These are phyloP conservation scores for Liodrosophila aerea DNA, from an alignment of 2,888 invertebrate species.

Conservation along the genomic window DNA sequence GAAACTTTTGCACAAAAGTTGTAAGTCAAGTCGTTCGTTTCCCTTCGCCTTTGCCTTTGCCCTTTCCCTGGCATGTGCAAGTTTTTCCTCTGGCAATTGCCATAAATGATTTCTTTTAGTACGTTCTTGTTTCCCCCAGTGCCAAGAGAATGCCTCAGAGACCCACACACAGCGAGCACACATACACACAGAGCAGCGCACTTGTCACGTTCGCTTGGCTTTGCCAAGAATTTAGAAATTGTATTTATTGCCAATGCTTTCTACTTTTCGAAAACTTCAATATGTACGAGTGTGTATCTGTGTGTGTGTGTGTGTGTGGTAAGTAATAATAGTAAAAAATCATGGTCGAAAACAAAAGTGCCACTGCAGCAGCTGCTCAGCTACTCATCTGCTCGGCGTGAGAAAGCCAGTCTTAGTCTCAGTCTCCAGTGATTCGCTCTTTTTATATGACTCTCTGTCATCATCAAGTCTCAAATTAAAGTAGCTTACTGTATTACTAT, in stretches of 20 bases:
- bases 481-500: conserved; percentile 3
- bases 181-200: conserved; percentile 17
- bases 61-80: conserved; percentile 30
- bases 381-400: conserved; percentile 15
- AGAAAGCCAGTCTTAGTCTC: conserved; percentile 22
- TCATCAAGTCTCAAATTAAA: neutral
- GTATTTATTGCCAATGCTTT: conserved; percentile 71
- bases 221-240: conserved; percentile 72
- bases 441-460: neutral
- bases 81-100: conserved; percentile 36
- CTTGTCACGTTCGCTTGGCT: conserved; percentile 64
- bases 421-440: conserved; percentile 9
- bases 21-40: conserved; percentile 5
- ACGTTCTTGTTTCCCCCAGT: conserved; percentile 4
- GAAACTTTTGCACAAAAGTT: conserved; percentile 11
- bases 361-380: neutral
- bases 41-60: conserved; percentile 8
- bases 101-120: conserved; percentile 54
- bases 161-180: neutral
- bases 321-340: conserved; percentile 44
- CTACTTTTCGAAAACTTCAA: conserved; percentile 49
- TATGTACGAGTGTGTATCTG: conserved; percentile 7
- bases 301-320: conserved; percentile 13
- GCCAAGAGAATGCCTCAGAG: neutral
- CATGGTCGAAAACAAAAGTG: conserved; percentile 69